Conservation (phyloP, 2,797 vertebrate species). For the Neosalanx taihuensis region DNA sequence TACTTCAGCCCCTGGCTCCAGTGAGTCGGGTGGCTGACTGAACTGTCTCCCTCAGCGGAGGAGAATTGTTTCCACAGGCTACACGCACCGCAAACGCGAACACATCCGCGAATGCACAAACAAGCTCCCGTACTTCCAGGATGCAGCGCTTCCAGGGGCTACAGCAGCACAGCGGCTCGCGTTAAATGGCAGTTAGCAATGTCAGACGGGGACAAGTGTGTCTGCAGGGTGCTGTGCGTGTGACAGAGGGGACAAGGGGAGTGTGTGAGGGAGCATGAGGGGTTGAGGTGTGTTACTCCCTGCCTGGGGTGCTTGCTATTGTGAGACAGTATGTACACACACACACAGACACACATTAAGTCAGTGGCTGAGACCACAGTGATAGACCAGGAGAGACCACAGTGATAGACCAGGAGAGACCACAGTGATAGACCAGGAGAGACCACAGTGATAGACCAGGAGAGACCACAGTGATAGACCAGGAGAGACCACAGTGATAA, state of each 20-base stretch:
- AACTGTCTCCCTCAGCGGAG: slow-evolving; percentile 22
- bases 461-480: no score
- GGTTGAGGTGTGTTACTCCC: slow-evolving; percentile 35
- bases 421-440: no score
- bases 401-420: no score
- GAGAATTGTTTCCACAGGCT: slow-evolving; percentile 40
- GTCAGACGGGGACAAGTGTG: slow-evolving; percentile 65
- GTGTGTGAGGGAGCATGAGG: slow-evolving; percentile 10
- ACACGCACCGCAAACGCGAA: slow-evolving; percentile 11
- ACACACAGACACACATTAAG: neutral
- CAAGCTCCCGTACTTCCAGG: slow-evolving; percentile 34
- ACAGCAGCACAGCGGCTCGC: slow-evolving; percentile 35
- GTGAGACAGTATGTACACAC: slow-evolving; percentile 25
- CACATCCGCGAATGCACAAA: neutral
- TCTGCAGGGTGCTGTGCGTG: slow-evolving; percentile 53
- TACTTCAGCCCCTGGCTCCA: slow-evolving; percentile 1
- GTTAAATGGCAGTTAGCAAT: slow-evolving; percentile 61
- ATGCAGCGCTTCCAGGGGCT: slow-evolving; percentile 46
- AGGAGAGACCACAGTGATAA: no score
- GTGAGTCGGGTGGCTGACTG: slow-evolving; percentile 32
- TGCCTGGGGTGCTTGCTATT: slow-evolving; percentile 50
- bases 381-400: no score
- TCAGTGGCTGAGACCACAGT: neutral
- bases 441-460: no score
- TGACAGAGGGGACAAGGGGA: slow-evolving; percentile 25